Base-by-base conservation (phyloP, 2,113 vertebrate genomes). In the Corvus cornix region DNA sequence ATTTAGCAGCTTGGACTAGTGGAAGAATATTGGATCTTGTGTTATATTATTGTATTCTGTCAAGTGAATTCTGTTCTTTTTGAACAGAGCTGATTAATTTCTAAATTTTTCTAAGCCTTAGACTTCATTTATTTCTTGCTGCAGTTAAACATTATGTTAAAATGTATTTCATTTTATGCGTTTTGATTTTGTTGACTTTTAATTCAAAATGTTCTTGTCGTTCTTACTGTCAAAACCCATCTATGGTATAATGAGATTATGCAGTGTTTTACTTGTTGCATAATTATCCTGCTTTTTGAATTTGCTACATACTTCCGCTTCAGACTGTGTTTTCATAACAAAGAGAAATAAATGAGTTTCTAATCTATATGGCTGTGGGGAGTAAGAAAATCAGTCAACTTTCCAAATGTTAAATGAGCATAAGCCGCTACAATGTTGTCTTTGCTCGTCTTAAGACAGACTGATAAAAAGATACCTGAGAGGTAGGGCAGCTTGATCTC, bases 131-230 rank as follows among this genome's bases (percentile, higher is more conserved):
- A 10, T 64, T 92, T 91, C 53, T 75, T 94, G 13, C 16, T 70
- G 19, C n/a, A 91, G 77, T 79, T 87, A 82, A 93, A 70, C 3
- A 70, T 55, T 77, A 51, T 84, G 26, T 75, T 92, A 94, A 87
- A 84, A 84, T 33, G 2, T 46, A 30, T 72, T 90, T 87, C 8
- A 53, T 72, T 81, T 89, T 46, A 68, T 68, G 37, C 28, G 53
- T 84, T 92, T 95, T 91, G 92, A 87, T 95, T 92, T 81, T 87
- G 46, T 88, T 95, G 66, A 92, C 41, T 84, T 94, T 75, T 92
- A 78, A 64, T 95, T 95, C 43, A 95, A 84, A 92, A 75, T 78
- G 22, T 55, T 84, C 64, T 44, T 92, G 60, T 84, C 31, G 56
- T 9, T 74, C n/a, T 64, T 64, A 64, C 51, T 94, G 69, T 89